A percentile compares a stretch with the other conserved stretches of the same genome.
Evolutionary conservation across 2,113 vertebrate genomes (phyloP).

Genomic region (Engraulis encrasicolus): DNA sequence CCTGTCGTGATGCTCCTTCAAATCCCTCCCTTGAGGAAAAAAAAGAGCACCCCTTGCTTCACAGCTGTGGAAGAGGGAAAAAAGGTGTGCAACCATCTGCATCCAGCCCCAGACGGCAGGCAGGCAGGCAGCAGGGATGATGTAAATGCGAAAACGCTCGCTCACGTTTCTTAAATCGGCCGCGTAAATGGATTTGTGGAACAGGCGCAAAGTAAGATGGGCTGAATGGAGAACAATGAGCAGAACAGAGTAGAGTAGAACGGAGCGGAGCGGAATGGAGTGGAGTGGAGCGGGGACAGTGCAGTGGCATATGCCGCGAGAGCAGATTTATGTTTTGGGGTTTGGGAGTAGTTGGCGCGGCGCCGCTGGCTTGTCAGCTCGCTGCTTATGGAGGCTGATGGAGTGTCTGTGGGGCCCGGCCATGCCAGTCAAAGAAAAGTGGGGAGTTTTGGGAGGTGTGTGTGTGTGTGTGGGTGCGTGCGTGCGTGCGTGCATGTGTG

Average conservation of each 20-base stretch:
- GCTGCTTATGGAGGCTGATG: slow-evolving; percentile 70
- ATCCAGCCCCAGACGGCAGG: neutral
- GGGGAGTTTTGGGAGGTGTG: slow-evolving; percentile 5
- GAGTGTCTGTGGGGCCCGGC: slow-evolving; percentile 45
- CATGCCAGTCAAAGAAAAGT: neutral
- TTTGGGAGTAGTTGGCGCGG: slow-evolving; percentile 48
- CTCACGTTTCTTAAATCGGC: neutral
- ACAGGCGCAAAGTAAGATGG: neutral
- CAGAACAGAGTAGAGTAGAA: neutral
- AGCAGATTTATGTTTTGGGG: slow-evolving; percentile 61
- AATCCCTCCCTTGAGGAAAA: neutral
- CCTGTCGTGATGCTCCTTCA: neutral
- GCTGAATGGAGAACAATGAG: slow-evolving; percentile 56
- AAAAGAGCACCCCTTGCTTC: neutral
- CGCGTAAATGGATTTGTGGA: neutral
- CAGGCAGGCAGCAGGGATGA: no score
- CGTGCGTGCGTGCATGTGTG: no score
- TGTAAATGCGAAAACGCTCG: neutral
- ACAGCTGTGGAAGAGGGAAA: neutral
- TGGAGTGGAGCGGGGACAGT: slow-evolving; percentile 25
- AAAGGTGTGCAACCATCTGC: neutral
- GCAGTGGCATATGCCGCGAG: slow-evolving; percentile 64
- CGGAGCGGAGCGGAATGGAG: slow-evolving; percentile 7
- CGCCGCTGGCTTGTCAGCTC: slow-evolving; percentile 65
- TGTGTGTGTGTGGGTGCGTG: neutral